Evolutionary conservation across 2,888 invertebrate genomes (phyloP).

Genomic region (Mantis religiosa): DNA sequence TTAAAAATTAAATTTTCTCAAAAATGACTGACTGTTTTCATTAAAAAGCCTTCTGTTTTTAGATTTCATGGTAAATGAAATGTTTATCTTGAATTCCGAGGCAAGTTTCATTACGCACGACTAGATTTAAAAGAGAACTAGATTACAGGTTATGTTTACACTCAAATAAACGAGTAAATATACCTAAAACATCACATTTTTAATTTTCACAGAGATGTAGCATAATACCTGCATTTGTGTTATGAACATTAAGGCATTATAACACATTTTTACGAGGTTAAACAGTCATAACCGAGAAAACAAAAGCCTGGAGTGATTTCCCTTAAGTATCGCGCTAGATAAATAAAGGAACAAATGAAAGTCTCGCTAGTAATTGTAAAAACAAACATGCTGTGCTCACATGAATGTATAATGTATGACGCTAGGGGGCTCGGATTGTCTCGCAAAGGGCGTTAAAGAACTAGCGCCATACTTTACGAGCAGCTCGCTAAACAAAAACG

Average conservation of each 20-base stretch:
- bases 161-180: too few species aligned
- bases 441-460: neutral
- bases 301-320: neutral
- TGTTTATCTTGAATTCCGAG: too few species aligned
- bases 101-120: too few species aligned
- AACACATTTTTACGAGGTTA: neutral
- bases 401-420: neutral
- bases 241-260: neutral
- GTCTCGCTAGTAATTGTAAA: neutral
- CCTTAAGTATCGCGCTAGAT: neutral
- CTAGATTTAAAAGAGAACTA: too few species aligned
- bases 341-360: neutral
- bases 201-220: too few species aligned
- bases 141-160: too few species aligned
- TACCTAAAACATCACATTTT: too few species aligned
- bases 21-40: too few species aligned
- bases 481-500: neutral
- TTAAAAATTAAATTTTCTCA: too few species aligned
- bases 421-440: neutral
- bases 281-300: neutral
- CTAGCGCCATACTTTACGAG: neutral
- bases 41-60: too few species aligned
- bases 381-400: neutral
- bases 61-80: too few species aligned
- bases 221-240: neutral